phyloP scores from a whole-genome alignment of 2,797 vertebrate genomes.

The Lophius americanus region DNA sequence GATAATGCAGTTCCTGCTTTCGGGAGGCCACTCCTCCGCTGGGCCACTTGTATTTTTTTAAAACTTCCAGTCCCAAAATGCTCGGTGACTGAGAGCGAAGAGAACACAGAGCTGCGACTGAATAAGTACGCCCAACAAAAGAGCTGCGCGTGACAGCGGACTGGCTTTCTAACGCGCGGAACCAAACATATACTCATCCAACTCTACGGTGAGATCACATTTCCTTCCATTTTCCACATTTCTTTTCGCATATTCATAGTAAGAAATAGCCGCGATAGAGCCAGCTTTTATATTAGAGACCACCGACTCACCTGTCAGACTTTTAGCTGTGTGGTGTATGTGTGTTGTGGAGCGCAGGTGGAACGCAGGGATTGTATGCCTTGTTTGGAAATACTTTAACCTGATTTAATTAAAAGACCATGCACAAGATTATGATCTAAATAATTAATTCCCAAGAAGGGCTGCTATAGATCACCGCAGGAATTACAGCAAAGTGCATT shows the following conservation, averaged over 20 bases:
- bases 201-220: constrained; percentile 61
- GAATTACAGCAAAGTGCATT: background rate
- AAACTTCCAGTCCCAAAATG: constrained; percentile 76
- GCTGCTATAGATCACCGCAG: background rate
- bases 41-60: background rate
- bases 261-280: background rate
- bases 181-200: constrained; percentile 37
- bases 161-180: constrained; percentile 23
- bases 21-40: constrained; percentile 13
- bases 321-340: background rate
- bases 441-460: too few relatives aligned
- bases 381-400: background rate
- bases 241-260: background rate
- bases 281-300: constrained; percentile 13
- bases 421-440: background rate
- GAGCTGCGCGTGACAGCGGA: constrained; percentile 32
- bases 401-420: background rate
- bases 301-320: constrained; percentile 53
- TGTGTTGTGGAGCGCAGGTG: background rate
- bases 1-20: constrained; percentile 61
- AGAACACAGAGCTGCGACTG: constrained; percentile 35
- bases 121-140: constrained; percentile 35
- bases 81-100: constrained; percentile 46
- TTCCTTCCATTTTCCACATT: constrained; percentile 13
- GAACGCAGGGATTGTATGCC: background rate